These are phyloP conservation scores for Nycteola revayana DNA, from an alignment of 2,888 invertebrate species.

Conservation along the genomic window DNA sequence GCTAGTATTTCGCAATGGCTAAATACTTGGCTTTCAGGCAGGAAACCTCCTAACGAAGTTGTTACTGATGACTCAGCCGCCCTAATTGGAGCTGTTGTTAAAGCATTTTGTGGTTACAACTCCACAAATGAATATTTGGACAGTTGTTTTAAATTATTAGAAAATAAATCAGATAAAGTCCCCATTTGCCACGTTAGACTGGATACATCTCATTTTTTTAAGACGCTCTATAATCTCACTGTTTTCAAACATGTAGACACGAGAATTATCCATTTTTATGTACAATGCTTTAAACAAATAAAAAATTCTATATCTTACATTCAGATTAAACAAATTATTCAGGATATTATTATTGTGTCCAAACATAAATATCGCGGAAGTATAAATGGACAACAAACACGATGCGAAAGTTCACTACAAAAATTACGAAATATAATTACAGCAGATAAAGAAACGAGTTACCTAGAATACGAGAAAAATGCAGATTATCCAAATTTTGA, in stretches of 20 bases:
- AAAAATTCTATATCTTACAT: constrained; percentile 4
- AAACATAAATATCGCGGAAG: constrained; percentile 5
- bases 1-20: constrained; percentile 8
- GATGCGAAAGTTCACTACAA: constrained; percentile 3
- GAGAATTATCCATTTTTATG: constrained; percentile 8
- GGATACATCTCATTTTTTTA: constrained; percentile 10
- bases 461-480: constrained; percentile 5
- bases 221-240: constrained; percentile 3
- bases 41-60: constrained; percentile 10
- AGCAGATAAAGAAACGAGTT: constrained; percentile 5
- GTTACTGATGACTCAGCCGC: constrained; percentile 12
- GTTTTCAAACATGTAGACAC: constrained; percentile 8
- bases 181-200: constrained; percentile 6
- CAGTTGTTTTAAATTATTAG: constrained; percentile 7
- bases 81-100: constrained; percentile 11
- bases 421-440: constrained; percentile 4
- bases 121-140: constrained; percentile 9
- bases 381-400: constrained; percentile 6
- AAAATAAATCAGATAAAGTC: constrained; percentile 4
- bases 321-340: constrained; percentile 3
- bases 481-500: constrained; percentile 6
- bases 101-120: constrained; percentile 7
- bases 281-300: constrained; percentile 7
- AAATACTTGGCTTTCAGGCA: constrained; percentile 3
- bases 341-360: constrained; percentile 2